Evolutionary conservation across 2,888 invertebrate species (phyloP).

Genomic region (Drosophila melanosoma): DNA sequence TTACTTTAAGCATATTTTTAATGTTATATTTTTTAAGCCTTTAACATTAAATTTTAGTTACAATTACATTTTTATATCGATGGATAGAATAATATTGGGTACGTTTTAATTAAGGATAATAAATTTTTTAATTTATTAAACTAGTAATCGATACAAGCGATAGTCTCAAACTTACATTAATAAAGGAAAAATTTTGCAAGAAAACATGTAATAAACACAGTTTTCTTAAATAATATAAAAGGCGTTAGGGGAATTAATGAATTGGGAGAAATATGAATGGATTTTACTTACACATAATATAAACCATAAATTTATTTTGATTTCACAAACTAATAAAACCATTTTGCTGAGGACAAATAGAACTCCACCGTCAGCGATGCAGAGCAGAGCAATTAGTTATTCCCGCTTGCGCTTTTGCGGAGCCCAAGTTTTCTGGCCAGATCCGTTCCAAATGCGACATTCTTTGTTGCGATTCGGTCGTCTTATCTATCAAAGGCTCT

Average conservation of each 20-base stretch:
- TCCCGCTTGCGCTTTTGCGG: constrained; percentile 75
- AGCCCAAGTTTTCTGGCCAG: constrained; percentile 34
- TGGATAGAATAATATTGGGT: constrained; percentile 1
- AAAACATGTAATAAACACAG: constrained; percentile 60
- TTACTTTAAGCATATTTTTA: constrained; percentile 6
- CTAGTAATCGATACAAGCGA: constrained; percentile 59
- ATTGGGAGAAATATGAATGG: constrained; percentile 37
- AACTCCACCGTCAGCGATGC: constrained; percentile 14
- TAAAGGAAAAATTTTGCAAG: constrained; percentile 61
- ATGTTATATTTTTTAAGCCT: constrained; percentile 26
- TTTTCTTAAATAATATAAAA: constrained; percentile 29
- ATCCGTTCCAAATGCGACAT: constrained; percentile 18
- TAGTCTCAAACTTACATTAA: constrained; percentile 43
- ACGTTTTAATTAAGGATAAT: constrained; percentile 34
- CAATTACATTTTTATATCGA: constrained; percentile 29
- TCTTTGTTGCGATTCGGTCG: constrained; percentile 18
- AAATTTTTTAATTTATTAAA: constrained; percentile 53
- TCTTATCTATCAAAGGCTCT: constrained; percentile 70
- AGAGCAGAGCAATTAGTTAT: constrained; percentile 83
- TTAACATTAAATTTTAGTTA: constrained; percentile 20
- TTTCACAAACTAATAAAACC: constrained; percentile 80
- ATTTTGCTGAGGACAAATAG: constrained; percentile 42
- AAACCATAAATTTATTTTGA: constrained; percentile 81
- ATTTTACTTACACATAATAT: constrained; percentile 81
- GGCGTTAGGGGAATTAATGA: constrained; percentile 64